These are phyloP conservation scores for Centrocercus urophasianus DNA, from an alignment of 2,113 vertebrate species.

Conservation along the genomic window DNA sequence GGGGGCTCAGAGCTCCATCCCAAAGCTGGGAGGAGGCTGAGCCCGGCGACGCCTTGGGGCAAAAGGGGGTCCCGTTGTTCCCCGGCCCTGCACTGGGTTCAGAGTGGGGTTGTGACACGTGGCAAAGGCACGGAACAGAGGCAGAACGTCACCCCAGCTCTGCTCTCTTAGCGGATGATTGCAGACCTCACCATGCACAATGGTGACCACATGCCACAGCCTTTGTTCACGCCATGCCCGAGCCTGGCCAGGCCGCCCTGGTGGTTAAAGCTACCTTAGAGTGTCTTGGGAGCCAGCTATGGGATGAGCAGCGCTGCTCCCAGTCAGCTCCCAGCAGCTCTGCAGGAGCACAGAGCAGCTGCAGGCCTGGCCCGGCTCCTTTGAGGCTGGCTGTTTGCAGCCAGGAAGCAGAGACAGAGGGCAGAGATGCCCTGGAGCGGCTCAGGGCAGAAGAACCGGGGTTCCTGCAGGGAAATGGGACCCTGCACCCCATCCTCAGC, in stretches of 20 bases:
- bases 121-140: accelerated
- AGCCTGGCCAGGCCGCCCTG: not conserved
- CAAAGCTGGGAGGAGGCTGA: not conserved
- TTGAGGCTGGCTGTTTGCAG: not conserved
- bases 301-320: not conserved
- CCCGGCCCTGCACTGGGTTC: accelerated
- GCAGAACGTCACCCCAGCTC: slow-evolving; percentile 30
- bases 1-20: not conserved
- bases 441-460: not conserved
- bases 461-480: not conserved
- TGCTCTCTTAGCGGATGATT: accelerated
- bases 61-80: accelerated
- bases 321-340: not conserved
- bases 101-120: accelerated
- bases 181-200: not conserved
- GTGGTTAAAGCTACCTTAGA: accelerated
- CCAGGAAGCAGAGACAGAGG: not conserved
- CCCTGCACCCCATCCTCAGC: accelerated
- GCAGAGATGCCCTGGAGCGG: not conserved
- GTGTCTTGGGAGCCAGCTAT: accelerated
- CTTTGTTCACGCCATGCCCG: not conserved
- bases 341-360: not conserved
- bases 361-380: not conserved
- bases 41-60: not conserved
- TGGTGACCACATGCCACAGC: not conserved